A percentile compares a stretch with the other conserved stretches of the same genome.
Conservation (phyloP, 2,113 vertebrate genomes). For the Antennarius striatus region DNA sequence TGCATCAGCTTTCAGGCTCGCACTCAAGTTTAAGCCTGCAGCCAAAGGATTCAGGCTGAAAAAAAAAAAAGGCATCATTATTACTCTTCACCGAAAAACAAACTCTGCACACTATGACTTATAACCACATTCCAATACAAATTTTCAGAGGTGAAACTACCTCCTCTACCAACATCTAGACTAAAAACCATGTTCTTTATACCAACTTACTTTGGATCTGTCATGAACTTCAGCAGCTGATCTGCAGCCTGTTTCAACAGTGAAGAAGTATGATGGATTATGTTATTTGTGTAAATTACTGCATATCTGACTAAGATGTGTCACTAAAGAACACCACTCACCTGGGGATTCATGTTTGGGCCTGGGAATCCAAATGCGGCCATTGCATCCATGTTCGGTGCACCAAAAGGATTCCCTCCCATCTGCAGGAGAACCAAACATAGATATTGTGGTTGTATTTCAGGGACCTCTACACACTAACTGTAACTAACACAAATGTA, state of each 20-base stretch:
- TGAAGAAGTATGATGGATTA: not conserved
- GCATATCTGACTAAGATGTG: not conserved
- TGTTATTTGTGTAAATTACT: not conserved
- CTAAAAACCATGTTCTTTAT: not conserved
- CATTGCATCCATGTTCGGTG: conserved; percentile 72
- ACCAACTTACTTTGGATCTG: conserved; percentile 93
- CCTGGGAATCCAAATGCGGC: conserved; percentile 75
- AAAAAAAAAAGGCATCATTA: conserved; percentile 14
- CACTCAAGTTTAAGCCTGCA: conserved; percentile 87
- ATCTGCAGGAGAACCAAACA: conserved; percentile 51
- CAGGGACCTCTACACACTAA: too few species aligned
- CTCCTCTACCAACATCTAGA: too few species aligned
- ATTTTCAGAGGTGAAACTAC: not conserved
- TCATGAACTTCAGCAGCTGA: conserved; percentile 96
- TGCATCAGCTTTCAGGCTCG: conserved; percentile 90
- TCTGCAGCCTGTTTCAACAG: conserved; percentile 85
- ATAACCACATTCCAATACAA: not conserved
- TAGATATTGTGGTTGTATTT: not conserved
- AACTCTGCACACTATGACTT: not conserved
- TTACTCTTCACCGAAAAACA: not conserved
- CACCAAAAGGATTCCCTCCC: conserved; percentile 72
- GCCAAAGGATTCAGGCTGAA: conserved; percentile 92
- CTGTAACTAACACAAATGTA: too few species aligned
- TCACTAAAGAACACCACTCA: conserved; percentile 22
- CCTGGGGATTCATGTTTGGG: conserved; percentile 79